phyloP scores from a whole-genome alignment of 1,140 invertebrate genomes.

The Oncopeltus fasciatus region DNA sequence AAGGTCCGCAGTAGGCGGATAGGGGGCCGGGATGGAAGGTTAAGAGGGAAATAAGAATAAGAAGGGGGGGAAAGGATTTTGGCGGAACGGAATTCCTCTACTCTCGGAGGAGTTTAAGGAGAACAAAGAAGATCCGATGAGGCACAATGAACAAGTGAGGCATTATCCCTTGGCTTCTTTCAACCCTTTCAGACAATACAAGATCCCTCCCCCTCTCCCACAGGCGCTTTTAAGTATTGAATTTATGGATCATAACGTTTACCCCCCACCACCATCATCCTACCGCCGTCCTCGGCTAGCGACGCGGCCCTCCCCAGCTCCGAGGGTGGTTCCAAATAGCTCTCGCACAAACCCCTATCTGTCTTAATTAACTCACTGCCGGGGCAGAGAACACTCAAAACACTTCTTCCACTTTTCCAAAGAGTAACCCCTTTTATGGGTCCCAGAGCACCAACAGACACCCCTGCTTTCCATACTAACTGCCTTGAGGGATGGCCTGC shows the following conservation, averaged over 20 bases:
- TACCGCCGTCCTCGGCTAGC: background rate
- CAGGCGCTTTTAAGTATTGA: constrained; percentile 13
- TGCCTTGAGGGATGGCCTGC: background rate
- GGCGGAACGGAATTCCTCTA: constrained; percentile 13
- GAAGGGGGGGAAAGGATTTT: background rate
- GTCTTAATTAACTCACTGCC: constrained; percentile 17
- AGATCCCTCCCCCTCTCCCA: background rate
- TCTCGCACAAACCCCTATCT: constrained; percentile 12
- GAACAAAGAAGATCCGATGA: constrained; percentile 12
- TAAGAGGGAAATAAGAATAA: background rate
- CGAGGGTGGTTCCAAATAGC: background rate
- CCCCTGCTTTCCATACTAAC: background rate
- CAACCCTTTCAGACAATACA: background rate
- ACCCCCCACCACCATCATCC: background rate
- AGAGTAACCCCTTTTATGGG: constrained; percentile 10
- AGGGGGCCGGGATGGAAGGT: background rate
- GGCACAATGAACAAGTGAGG: constrained; percentile 18
- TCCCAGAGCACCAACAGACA: constrained; percentile 3
- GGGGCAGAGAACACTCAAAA: constrained; percentile 4
- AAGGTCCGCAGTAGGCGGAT: too few species aligned
- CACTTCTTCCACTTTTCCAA: constrained; percentile 8
- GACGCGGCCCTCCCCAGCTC: background rate
- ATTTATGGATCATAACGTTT: constrained; percentile 17
- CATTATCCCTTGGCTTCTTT: constrained; percentile 14
- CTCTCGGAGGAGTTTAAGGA: background rate